phyloP scores from a whole-genome alignment of 2,113 vertebrate genomes.

The Delphinapterus leucas region DNA sequence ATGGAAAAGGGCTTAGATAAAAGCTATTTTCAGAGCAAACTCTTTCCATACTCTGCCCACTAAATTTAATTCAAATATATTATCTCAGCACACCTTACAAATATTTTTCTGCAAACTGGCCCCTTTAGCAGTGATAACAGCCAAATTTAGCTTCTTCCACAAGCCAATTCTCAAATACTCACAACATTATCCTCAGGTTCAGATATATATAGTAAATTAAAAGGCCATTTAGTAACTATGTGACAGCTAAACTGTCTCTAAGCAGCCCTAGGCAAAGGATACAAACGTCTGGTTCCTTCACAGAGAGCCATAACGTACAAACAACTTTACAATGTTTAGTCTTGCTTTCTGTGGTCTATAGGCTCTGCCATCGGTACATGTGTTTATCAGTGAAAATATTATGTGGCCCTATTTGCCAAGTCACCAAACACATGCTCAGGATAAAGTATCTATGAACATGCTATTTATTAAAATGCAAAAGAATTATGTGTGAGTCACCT shows the following conservation, averaged over 20 bases:
- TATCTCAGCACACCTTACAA: background rate
- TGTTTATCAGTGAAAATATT: background rate
- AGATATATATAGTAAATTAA: slow-evolving; percentile 79
- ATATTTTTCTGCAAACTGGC: slow-evolving; percentile 39
- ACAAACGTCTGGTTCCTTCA: slow-evolving; percentile 22
- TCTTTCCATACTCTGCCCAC: background rate
- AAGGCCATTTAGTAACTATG: slow-evolving; percentile 71
- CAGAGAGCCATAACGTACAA: background rate
- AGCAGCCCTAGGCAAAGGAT: slow-evolving; percentile 40
- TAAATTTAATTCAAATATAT: slow-evolving; percentile 22
- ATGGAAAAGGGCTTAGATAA: background rate
- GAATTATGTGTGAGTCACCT: background rate
- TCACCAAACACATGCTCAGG: background rate
- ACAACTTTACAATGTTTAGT: slow-evolving; percentile 49
- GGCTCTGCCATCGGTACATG: background rate
- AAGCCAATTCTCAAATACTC: slow-evolving; percentile 21
- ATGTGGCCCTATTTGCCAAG: background rate
- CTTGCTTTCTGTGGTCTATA: background rate
- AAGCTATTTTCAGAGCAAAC: background rate
- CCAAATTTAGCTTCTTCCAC: slow-evolving; percentile 37
- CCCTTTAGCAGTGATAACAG: background rate
- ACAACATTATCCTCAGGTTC: background rate
- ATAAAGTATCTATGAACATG: background rate
- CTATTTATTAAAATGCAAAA: background rate
- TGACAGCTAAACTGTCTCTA: slow-evolving; percentile 65